These are phyloP conservation scores for Rhopalosiphum maidis DNA, from an alignment of 1,140 invertebrate species.

Conservation along the genomic window DNA sequence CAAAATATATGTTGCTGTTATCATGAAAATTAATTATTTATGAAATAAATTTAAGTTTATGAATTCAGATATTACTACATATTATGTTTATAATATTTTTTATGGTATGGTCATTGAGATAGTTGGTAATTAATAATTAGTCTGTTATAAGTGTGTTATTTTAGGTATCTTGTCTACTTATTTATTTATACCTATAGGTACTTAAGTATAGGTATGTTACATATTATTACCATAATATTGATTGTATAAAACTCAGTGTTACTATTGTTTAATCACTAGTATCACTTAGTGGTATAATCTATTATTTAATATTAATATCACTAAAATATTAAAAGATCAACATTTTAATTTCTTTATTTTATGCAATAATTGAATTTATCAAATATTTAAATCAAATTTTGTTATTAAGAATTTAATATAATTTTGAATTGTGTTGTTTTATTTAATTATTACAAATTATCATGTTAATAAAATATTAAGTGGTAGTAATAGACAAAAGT, in stretches of 20 bases:
- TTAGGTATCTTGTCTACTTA: not conserved
- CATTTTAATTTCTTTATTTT: not conserved
- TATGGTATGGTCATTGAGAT: not conserved
- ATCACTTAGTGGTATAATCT: not conserved
- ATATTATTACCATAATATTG: not conserved
- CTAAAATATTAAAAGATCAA: not conserved
- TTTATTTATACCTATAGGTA: not conserved
- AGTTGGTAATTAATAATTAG: not conserved
- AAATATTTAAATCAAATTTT: no score
- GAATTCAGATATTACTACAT: not conserved
- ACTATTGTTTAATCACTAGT: not conserved
- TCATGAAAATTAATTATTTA: not conserved
- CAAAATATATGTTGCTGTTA: not conserved
- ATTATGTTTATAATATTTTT: not conserved
- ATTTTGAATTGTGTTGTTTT: not conserved
- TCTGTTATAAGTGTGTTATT: not conserved
- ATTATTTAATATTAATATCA: not conserved
- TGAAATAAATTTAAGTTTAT: not conserved
- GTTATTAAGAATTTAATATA: not conserved
- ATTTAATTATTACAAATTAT: not conserved
- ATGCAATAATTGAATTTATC: no score
- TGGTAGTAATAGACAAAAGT: no score
- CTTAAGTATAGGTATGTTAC: not conserved
- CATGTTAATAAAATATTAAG: not conserved
- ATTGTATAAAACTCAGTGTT: not conserved